A percentile compares a stretch with the other conserved stretches of the same genome.
Conservation (phyloP, 2,888 invertebrate genomes). For the Merodon equestris region DNA sequence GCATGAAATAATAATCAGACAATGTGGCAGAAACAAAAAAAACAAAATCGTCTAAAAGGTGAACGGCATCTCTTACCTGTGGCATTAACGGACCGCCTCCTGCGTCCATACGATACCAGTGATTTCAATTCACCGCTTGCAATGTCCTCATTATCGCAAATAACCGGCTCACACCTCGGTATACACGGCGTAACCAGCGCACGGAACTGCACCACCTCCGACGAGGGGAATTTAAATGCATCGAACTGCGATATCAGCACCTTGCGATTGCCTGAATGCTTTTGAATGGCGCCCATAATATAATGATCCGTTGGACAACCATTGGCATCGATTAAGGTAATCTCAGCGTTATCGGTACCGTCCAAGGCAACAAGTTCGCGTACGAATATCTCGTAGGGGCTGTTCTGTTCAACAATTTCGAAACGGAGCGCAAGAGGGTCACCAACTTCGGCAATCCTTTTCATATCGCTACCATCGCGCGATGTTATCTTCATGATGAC, state of each 20-base stretch:
- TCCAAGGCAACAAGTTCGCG: slow-evolving; percentile 96
- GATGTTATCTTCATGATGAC: slow-evolving; percentile 96
- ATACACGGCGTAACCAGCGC: slow-evolving; percentile 96
- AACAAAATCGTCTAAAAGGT: background rate
- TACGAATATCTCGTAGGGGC: slow-evolving; percentile 96
- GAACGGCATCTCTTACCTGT: slow-evolving; percentile 74
- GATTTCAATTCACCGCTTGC: slow-evolving; percentile 90
- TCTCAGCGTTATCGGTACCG: slow-evolving; percentile 94
- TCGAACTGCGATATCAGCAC: slow-evolving; percentile 94
- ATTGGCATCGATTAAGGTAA: slow-evolving; percentile 92
- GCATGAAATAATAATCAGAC: slow-evolving; percentile 53
- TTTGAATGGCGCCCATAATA: slow-evolving; percentile 96
- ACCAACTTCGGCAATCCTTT: slow-evolving; percentile 94
- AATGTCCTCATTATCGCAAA: slow-evolving; percentile 89
- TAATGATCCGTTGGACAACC: slow-evolving; percentile 96
- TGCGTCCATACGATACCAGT: slow-evolving; percentile 90
- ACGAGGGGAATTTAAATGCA: slow-evolving; percentile 97
- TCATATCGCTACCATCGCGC: slow-evolving; percentile 90
- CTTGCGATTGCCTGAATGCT: slow-evolving; percentile 89
- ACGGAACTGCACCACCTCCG: slow-evolving; percentile 96
- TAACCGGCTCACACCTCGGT: slow-evolving; percentile 94
- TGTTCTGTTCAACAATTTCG: slow-evolving; percentile 94
- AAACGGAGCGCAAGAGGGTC: slow-evolving; percentile 94
- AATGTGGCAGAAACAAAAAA: slow-evolving; percentile 24
- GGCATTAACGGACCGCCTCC: slow-evolving; percentile 84